Evolutionary conservation across 2,797 vertebrate genomes (phyloP), one percentile per base, ranked within the genome.

Genomic region (Zenarchopterus dispar): DNA sequence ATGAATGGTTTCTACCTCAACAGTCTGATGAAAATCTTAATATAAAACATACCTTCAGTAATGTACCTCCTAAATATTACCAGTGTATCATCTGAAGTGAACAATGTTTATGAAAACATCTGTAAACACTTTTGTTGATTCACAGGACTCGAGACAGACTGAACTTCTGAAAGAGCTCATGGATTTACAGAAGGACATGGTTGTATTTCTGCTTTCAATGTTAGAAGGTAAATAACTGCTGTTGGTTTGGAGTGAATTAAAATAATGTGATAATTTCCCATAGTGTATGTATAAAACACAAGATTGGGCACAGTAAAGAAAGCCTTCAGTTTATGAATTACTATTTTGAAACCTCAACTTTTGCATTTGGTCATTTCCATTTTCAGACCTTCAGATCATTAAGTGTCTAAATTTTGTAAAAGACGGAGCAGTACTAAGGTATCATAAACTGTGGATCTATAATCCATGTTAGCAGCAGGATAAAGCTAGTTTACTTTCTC

Each of bases 181-280:
- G 96, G 97, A 99, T 89, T 94, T 99, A 77, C 96, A 97, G 56
- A 99, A 99, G 81, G 97, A 98, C 81, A 97, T 99, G 97, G 95
- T 99, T 76, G 96, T 99, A 56, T 98, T 98, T 95, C 73, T 99
- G 83, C 93, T 99, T 45, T 98, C 97, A 56, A 96, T 98, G 96
- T 72, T 99, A 50, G 97, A 99, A 96, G 97, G 97, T 96, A 85
- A 88, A 26, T 16, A 54, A 46, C 41, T 22, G 0, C 0, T 33
- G 1, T 7, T 52, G 1, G 39, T 47, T 39, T 33, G 16, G 11
- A 22, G 11, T 51, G 49, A 10, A 17, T 53, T 1, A 36, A 2
- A 16, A 22, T 10, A 51, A 15, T 11, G 13, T 8, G 7, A 66
- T 11, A 11, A 5, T 13, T 36, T 10, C 33, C 9, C 13, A 36